Conservation (phyloP, 2,113 vertebrate species). For the Microcebus lehilahytsara region DNA sequence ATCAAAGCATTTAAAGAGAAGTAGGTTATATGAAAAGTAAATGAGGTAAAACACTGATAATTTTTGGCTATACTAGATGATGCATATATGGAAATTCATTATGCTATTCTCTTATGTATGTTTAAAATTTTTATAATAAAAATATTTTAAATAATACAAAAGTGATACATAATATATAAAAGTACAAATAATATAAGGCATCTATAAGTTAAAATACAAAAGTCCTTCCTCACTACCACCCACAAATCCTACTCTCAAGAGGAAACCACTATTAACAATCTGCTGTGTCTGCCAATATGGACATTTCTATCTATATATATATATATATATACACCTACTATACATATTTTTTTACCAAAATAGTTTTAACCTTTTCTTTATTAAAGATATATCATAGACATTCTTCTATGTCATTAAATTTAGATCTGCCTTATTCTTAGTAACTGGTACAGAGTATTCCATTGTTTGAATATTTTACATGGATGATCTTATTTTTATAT, state of each 20-base stretch:
- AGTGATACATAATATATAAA: neutral
- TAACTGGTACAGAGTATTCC: neutral
- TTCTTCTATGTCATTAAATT: neutral
- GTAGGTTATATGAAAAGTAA: neutral
- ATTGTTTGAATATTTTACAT: neutral
- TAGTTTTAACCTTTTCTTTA: neutral
- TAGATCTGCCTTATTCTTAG: neutral
- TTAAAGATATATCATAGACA: neutral
- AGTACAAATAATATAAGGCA: neutral
- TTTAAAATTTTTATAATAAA: constrained; percentile 8
- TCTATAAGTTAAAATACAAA: neutral
- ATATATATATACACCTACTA: neutral
- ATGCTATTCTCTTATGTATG: neutral
- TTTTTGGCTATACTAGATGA: neutral
- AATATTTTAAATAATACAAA: constrained; percentile 33
- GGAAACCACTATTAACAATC: neutral
- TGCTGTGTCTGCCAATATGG: neutral
- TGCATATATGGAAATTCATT: neutral
- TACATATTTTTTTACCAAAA: neutral
- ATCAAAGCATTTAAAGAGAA: neutral
- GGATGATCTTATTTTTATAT: constrained; percentile 4
- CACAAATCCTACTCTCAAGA: neutral
- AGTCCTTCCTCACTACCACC: neutral
- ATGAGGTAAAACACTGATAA: neutral
- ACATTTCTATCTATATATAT: neutral